Conservation (phyloP, 2,888 invertebrate genomes). For the Andrena hattorfiana region DNA sequence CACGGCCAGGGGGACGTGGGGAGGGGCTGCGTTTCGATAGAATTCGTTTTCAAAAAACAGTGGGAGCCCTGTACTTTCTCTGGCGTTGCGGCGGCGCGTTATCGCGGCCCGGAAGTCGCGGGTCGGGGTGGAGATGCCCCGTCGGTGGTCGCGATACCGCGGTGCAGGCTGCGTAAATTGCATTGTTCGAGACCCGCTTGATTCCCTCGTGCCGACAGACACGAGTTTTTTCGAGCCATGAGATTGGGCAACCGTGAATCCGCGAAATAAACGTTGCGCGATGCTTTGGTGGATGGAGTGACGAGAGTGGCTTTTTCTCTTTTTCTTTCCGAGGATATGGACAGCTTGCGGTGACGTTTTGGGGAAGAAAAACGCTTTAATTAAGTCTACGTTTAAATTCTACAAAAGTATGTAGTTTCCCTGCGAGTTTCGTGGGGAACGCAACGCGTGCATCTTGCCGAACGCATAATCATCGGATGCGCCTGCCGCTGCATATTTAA, state of each 20-base stretch:
- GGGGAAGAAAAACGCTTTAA: background rate
- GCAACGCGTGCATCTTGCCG: background rate
- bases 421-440: background rate
- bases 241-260: background rate
- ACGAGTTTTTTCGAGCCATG: conserved; percentile 1
- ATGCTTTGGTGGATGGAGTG: background rate
- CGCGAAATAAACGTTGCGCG: background rate
- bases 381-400: background rate
- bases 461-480: conserved; percentile 7
- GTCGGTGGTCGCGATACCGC: background rate
- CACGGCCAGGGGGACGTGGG: conserved; percentile 3
- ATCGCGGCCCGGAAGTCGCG: conserved; percentile 56
- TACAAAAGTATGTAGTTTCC: too few relatives aligned
- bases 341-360: too few relatives aligned
- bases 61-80: conserved; percentile 28
- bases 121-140: conserved; percentile 24
- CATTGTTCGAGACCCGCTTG: conserved; percentile 42
- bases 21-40: conserved; percentile 15
- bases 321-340: background rate
- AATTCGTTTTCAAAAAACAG: conserved; percentile 58
- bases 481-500: conserved; percentile 27
- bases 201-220: conserved; percentile 23
- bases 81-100: conserved; percentile 48
- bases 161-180: conserved; percentile 51
- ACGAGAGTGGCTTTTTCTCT: background rate